A percentile compares a stretch with the other conserved stretches of the same genome.
phyloP scores from a whole-genome alignment of 1,140 invertebrate genomes.

The Anastrepha obliqua region DNA sequence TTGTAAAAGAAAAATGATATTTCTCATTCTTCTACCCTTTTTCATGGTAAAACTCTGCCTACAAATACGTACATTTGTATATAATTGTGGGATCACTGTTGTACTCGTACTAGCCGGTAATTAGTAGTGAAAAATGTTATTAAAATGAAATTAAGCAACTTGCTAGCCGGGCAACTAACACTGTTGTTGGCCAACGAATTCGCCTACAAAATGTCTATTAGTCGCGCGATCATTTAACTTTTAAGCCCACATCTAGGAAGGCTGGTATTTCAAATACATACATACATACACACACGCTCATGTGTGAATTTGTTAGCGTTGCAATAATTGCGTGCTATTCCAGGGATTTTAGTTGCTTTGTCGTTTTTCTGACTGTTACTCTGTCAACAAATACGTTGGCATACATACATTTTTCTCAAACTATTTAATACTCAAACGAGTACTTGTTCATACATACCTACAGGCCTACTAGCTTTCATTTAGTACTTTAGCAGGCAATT shows the following conservation, averaged over 20 bases:
- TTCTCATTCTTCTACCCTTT: too few relatives aligned
- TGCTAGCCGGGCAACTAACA: not conserved
- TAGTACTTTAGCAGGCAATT: not conserved
- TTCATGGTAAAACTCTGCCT: not conserved
- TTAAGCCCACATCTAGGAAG: not conserved
- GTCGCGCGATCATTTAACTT: not conserved
- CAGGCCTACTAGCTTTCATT: not conserved
- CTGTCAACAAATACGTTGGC: not conserved
- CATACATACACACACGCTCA: too few relatives aligned
- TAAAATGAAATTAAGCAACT: slow-evolving; percentile 52
- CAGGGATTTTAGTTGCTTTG: not conserved
- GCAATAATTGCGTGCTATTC: slow-evolving; percentile 14
- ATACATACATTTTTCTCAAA: slow-evolving; percentile 1
- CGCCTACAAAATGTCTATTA: slow-evolving; percentile 23
- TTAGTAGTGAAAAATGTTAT: slow-evolving; percentile 52
- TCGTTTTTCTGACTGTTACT: not conserved
- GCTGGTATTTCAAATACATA: not conserved
- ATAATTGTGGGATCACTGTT: not conserved
- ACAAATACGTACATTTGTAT: not conserved
- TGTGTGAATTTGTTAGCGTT: not conserved
- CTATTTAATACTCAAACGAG: not conserved
- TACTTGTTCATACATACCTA: not conserved
- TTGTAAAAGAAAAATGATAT: not conserved
- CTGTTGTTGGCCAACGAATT: not conserved
- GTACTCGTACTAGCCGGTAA: not conserved